A percentile compares a stretch with the other conserved stretches of the same genome.
phyloP scores from a whole-genome alignment of 2,113 vertebrate species.

The Ifrita kowaldi region DNA sequence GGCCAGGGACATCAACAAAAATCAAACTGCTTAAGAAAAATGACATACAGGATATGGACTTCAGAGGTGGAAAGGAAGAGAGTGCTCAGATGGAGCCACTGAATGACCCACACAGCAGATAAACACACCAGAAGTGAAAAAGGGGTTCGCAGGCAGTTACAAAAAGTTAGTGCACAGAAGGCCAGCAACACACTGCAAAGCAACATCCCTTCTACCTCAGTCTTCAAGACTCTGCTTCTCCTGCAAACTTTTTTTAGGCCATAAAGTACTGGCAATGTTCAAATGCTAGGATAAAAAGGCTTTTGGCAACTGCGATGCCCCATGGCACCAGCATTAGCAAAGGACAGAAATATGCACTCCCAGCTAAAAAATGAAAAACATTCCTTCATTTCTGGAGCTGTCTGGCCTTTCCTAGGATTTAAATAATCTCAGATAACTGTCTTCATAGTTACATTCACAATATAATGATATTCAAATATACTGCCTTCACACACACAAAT shows the following conservation, averaged over 20 bases:
- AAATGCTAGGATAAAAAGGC: background rate
- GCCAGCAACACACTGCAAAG: background rate
- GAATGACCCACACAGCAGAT: background rate
- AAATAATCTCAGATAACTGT: conserved; percentile 39
- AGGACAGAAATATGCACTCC: background rate
- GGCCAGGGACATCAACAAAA: background rate
- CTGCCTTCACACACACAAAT: conserved; percentile 60
- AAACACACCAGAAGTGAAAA: background rate
- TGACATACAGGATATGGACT: fast-evolving
- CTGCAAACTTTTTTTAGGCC: background rate
- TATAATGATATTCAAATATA: conserved; percentile 68
- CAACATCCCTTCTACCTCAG: background rate
- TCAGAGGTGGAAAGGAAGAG: background rate
- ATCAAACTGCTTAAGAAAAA: background rate
- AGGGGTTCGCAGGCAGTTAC: background rate
- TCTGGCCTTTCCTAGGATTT: conserved; percentile 40
- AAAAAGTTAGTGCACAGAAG: background rate
- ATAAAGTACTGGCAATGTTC: background rate
- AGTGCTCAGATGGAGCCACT: background rate
- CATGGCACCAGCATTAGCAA: background rate
- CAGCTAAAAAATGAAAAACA: background rate
- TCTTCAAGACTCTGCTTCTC: background rate
- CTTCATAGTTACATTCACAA: conserved; percentile 46
- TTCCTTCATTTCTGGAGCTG: conserved; percentile 11
- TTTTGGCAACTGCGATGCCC: background rate